These are phyloP conservation scores for Helicoverpa armigera DNA, from an alignment of 1,140 invertebrate genomes.

Conservation along the genomic window DNA sequence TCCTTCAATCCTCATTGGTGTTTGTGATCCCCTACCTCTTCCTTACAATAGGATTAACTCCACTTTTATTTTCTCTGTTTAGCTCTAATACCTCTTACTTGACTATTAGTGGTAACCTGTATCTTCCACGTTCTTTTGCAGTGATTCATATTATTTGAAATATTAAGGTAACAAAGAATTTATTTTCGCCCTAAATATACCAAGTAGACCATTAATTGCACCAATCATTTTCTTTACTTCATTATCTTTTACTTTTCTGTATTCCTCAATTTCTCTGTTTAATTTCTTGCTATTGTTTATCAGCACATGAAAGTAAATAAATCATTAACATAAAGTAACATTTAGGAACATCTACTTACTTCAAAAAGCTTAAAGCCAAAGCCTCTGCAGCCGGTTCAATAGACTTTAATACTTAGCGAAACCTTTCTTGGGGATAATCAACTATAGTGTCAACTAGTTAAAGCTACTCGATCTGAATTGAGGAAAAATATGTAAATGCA, in stretches of 20 bases:
- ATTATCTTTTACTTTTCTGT: constrained; percentile 63
- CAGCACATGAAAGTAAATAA: constrained; percentile 84
- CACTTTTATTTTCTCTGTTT: constrained; percentile 55
- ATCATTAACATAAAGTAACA: constrained; percentile 54
- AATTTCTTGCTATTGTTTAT: constrained; percentile 81
- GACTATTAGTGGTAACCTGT: constrained; percentile 52
- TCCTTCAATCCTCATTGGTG: constrained; percentile 84
- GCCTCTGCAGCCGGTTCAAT: constrained; percentile 77
- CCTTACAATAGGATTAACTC: constrained; percentile 66
- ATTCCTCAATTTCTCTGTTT: constrained; percentile 66
- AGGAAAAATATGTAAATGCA: constrained; percentile 68
- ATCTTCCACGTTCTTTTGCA: constrained; percentile 64
- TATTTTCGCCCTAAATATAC: constrained; percentile 66
- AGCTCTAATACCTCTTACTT: constrained; percentile 51
- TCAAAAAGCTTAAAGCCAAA: constrained; percentile 63
- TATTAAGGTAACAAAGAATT: constrained; percentile 13
- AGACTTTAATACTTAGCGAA: constrained; percentile 48
- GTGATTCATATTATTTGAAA: constrained; percentile 64
- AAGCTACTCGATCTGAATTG: constrained; percentile 79
- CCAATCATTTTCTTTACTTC: constrained; percentile 68
- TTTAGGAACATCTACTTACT: constrained; percentile 47
- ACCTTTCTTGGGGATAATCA: not conserved
- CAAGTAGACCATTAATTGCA: constrained; percentile 70
- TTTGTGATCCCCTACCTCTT: constrained; percentile 83
- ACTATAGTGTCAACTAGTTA: constrained; percentile 11